Percentiles rank a stretch among this genome's conserved stretches.
phyloP scores from a whole-genome alignment of 2,797 vertebrate species.

The Oreortyx pictus region DNA sequence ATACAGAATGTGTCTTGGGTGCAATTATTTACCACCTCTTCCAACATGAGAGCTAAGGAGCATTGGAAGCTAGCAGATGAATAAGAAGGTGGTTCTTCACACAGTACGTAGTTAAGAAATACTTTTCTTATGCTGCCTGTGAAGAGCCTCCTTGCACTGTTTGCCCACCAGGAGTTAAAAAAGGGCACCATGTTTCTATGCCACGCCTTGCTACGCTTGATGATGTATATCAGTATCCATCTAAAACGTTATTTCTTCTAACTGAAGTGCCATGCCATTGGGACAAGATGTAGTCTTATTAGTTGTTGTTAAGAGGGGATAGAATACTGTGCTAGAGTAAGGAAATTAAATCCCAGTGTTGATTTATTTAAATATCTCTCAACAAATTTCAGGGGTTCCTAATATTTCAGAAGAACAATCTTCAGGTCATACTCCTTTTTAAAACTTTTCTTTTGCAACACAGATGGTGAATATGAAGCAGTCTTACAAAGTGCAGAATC shows the following conservation, averaged over 20 bases:
- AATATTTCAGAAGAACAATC: neutral
- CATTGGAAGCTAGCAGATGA: neutral
- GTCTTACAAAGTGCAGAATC: neutral
- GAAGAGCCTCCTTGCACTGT: neutral
- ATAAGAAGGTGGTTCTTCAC: neutral
- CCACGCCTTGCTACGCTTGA: neutral
- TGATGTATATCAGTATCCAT: neutral
- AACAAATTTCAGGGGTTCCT: neutral
- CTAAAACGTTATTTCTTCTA: constrained; percentile 4
- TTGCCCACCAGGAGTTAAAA: neutral
- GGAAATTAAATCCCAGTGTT: neutral
- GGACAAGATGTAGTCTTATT: neutral
- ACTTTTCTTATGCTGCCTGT: neutral
- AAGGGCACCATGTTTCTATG: neutral
- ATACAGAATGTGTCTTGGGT: neutral
- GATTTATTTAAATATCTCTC: neutral
- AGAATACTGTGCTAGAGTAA: neutral
- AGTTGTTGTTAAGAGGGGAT: neutral
- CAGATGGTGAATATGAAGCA: neutral
- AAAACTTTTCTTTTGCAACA: neutral
- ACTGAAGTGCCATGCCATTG: neutral
- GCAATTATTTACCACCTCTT: neutral
- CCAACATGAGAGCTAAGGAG: neutral
- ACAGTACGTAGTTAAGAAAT: neutral
- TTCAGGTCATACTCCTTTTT: neutral